Percentiles rank a stretch among this genome's conserved stretches.
These are phyloP conservation scores for Scaptomyza parva DNA, from an alignment of 2,888 invertebrate species.

Conservation along the genomic window DNA sequence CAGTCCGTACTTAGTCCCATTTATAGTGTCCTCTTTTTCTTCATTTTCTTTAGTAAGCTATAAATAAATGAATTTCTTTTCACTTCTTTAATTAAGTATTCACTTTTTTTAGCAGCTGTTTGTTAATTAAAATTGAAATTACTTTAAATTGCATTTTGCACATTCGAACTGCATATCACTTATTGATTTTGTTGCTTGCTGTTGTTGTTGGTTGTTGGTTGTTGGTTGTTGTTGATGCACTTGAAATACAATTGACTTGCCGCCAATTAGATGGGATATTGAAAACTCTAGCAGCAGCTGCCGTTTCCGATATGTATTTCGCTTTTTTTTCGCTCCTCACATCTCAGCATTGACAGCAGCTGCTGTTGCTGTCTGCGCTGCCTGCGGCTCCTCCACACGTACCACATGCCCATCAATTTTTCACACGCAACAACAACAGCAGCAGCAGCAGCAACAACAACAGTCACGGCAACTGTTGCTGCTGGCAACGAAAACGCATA, in stretches of 20 bases:
- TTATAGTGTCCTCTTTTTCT: neutral
- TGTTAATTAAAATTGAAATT: neutral
- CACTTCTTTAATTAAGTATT: no score
- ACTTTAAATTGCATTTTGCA: conserved; percentile 6
- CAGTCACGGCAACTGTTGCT: conserved; percentile 40
- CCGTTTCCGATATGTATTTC: neutral
- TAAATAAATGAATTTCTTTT: neutral
- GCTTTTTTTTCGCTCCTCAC: neutral
- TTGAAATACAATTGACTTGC: conserved; percentile 57
- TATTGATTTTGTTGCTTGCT: conserved; percentile 1
- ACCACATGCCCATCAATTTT: conserved; percentile 71
- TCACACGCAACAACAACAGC: conserved; percentile 38
- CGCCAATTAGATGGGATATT: conserved; percentile 70
- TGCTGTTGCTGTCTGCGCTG: conserved; percentile 35
- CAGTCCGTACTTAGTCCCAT: neutral
- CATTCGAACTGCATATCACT: neutral
- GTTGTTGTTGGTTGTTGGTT: conserved; percentile 13
- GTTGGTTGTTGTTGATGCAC: conserved; percentile 18
- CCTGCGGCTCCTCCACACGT: conserved; percentile 20
- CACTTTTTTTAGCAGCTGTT: neutral
- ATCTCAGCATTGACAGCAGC: conserved; percentile 25
- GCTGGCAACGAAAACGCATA: conserved; percentile 62
- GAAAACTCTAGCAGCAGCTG: conserved; percentile 45
- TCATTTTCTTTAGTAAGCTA: neutral
- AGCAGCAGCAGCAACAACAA: conserved; percentile 39